These are phyloP conservation scores for Rattus rattus DNA, from an alignment of 2,113 vertebrate species.

Conservation along the genomic window DNA sequence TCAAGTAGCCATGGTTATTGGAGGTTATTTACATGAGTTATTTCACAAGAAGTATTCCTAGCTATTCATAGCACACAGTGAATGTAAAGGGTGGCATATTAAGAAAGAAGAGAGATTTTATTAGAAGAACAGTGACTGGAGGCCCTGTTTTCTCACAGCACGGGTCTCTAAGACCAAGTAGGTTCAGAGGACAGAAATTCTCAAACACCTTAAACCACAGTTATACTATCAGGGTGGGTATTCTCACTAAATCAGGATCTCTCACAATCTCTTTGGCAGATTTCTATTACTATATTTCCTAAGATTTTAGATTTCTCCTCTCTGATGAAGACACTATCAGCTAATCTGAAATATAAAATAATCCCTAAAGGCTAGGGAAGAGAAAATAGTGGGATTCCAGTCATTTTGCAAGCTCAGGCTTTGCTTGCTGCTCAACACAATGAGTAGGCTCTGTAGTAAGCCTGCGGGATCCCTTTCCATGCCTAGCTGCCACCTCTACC, in stretches of 20 bases:
- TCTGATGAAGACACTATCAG: neutral
- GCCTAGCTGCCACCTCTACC: neutral
- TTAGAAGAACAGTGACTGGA: neutral
- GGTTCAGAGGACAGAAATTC: neutral
- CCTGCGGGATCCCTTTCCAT: rapidly evolving
- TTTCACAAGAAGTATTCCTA: neutral
- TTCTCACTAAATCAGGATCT: neutral
- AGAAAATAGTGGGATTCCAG: neutral
- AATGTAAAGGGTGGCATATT: neutral
- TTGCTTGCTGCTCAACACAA: rapidly evolving
- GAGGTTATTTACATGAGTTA: neutral
- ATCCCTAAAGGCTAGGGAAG: neutral
- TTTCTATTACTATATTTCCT: neutral
- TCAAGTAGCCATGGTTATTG: neutral
- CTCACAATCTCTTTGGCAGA: neutral
- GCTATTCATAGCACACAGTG: neutral
- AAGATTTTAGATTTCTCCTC: neutral
- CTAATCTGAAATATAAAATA: neutral
- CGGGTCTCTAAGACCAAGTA: neutral
- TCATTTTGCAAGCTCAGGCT: neutral
- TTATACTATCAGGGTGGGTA: too few relatives aligned
- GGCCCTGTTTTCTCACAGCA: neutral
- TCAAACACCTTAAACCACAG: neutral
- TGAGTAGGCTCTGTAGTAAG: neutral
- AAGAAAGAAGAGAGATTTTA: neutral